Evolutionary conservation across 2,888 invertebrate species (phyloP).

Genomic region (Allacma fusca): DNA sequence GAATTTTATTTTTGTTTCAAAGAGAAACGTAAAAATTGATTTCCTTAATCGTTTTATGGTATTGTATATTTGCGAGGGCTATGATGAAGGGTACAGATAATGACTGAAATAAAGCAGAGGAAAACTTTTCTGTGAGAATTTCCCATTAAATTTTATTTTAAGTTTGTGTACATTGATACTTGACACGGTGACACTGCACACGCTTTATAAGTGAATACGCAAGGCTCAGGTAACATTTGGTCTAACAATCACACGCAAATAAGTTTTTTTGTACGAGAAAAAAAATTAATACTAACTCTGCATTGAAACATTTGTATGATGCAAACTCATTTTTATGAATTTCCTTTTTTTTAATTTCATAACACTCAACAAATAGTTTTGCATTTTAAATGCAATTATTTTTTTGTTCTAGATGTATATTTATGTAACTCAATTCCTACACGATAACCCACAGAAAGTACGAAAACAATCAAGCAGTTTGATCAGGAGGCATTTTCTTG

Average conservation of each 20-base stretch:
- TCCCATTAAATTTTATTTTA: slow-evolving; percentile 16
- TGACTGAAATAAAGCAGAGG: background rate
- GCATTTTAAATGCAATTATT: too few species aligned
- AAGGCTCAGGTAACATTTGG: slow-evolving; percentile 48
- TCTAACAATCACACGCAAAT: slow-evolving; percentile 41
- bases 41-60: background rate
- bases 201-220: slow-evolving; percentile 29
- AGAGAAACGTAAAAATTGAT: too few species aligned
- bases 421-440: too few species aligned
- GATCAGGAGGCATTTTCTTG: too few species aligned
- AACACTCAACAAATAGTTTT: too few species aligned
- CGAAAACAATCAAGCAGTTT: too few species aligned
- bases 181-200: slow-evolving; percentile 32
- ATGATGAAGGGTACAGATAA: background rate
- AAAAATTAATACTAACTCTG: slow-evolving; percentile 3
- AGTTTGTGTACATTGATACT: slow-evolving; percentile 26
- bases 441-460: too few species aligned
- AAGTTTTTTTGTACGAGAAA: slow-evolving; percentile 25
- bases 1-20: too few species aligned
- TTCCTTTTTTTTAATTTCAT: too few species aligned
- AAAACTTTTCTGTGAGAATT: background rate
- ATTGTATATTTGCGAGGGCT: background rate
- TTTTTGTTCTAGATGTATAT: too few species aligned
- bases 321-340: too few species aligned
- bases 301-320: background rate